phyloP scores from a whole-genome alignment of 37 sponge, comb jelly and placozoan genomes.

The Beroe forskalii region DNA sequence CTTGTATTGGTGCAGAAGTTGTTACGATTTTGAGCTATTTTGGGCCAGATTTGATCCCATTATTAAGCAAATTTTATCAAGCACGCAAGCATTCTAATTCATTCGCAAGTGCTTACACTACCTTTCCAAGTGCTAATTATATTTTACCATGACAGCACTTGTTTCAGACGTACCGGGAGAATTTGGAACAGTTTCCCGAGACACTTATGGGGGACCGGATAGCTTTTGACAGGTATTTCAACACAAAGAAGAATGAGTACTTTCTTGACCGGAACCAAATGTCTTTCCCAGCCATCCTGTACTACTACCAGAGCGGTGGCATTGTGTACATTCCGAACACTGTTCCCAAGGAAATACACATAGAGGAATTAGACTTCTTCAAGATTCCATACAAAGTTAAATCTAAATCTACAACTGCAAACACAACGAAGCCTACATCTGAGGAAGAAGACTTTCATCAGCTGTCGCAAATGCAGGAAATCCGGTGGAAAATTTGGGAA shows the following conservation, averaged over 20 bases:
- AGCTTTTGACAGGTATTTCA: neutral
- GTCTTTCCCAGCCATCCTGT: slow-evolving; percentile 38
- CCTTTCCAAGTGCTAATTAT: no score
- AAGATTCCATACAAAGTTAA: neutral
- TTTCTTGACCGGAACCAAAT: slow-evolving; percentile 49
- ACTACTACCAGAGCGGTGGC: slow-evolving; percentile 46
- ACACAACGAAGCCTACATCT: neutral
- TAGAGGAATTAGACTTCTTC: slow-evolving; percentile 36
- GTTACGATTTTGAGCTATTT: no score
- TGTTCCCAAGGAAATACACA: slow-evolving; percentile 25
- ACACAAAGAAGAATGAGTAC: slow-evolving; percentile 46
- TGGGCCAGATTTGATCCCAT: no score
- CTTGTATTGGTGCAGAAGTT: no score
- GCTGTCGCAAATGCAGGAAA: neutral
- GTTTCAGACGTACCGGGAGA: slow-evolving; percentile 43
- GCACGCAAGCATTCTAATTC: no score
- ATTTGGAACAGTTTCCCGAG: slow-evolving; percentile 3
- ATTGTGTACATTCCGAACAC: slow-evolving; percentile 19
- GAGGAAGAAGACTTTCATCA: neutral
- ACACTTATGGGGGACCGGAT: slow-evolving; percentile 9
- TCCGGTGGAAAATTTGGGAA: slow-evolving; percentile 19
- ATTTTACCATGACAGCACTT: no score
- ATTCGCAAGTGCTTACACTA: no score
- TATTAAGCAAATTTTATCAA: no score
- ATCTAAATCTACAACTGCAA: neutral